Base-by-base conservation (phyloP, 1,140 invertebrate species). In the Bicyclus anynana region DNA sequence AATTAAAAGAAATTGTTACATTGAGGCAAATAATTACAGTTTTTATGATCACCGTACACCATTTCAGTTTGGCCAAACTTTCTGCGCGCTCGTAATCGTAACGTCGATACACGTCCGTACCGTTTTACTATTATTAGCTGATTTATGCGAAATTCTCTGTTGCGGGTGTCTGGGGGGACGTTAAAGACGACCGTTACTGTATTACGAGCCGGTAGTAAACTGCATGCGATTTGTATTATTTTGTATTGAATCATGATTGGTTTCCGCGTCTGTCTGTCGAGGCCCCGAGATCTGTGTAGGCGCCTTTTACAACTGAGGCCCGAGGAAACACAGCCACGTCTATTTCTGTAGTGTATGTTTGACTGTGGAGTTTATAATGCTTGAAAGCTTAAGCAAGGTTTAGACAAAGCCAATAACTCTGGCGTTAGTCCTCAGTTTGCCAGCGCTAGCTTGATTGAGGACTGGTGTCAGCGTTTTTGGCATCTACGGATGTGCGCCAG, bases 41-140 rank as follows among this genome's bases (percentile, higher is more conserved):
- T 33, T 52, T 59, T 59, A 59, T 47, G 49, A 52, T 47, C 49
- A 18, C 49, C 56, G 49, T 52, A 52, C 26, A 52, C 51, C 23
- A 59, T 59, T 46, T n/a, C 10, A 33, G 7, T 33, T 33, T 33
- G 29, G 29, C 21, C 26, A 47, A 52, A 59, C 49, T 52, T 59
- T 59, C 53, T 18, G 18, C 37, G 17, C 38, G 56, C 48, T 59
- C 49, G 40, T 58, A 58, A 58, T 26, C 13, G 26, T 52, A 59
- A 47, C 56, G 27, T 35, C 20, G 13, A 21, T 21, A 26, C 20
- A 26, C 17, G 17, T 47, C 42, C 44, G 48, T 58, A 46, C 51
- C 13, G 27, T 21, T 59, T 42, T 23, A 52, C 56, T 53, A 46
- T 58, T 51, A 56, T 56, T 47, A 51, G 29, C 29, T 4, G 29